Evolutionary conservation across 2,888 invertebrate genomes (phyloP).

Genomic region (Corythucha ciliata): DNA sequence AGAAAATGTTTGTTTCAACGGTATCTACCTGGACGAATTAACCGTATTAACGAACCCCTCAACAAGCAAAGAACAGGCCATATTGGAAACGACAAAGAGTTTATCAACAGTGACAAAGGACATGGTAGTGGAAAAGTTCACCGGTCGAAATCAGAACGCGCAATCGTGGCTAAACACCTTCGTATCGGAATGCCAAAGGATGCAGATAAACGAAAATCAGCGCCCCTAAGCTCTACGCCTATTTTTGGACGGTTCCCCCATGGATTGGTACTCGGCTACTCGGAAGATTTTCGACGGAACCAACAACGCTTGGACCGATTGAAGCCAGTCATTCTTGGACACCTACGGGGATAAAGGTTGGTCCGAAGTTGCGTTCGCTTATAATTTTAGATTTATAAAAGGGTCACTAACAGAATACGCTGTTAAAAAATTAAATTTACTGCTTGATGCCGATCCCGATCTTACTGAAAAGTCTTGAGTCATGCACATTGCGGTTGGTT

Average conservation of each 20-base stretch:
- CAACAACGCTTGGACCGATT: not conserved
- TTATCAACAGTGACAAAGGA: conserved; percentile 11
- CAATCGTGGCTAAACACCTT: not conserved
- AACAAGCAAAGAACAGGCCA: not conserved
- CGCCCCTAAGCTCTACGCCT: conserved; percentile 3
- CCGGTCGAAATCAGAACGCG: not conserved
- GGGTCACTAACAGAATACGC: conserved; percentile 11
- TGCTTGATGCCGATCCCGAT: not conserved
- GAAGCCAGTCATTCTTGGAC: conserved; percentile 4
- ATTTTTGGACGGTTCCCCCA: conserved; percentile 5
- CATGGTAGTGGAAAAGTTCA: conserved; percentile 8
- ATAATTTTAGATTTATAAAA: conserved; percentile 7
- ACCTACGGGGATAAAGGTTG: not conserved
- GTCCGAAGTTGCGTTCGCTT: not conserved
- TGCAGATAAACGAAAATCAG: not conserved
- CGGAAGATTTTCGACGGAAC: not conserved
- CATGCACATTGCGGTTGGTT: not conserved
- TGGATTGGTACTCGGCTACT: not conserved
- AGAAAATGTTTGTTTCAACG: conserved; percentile 8
- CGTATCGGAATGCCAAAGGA: not conserved
- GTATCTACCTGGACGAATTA: conserved; percentile 9
- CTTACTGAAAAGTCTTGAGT: conserved; percentile 1
- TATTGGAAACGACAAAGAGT: not conserved
- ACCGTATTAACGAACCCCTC: not conserved
- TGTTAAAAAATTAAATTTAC: conserved; percentile 8